phyloP scores from a whole-genome alignment of 1,140 invertebrate genomes.

The Drosophila athabasca region DNA sequence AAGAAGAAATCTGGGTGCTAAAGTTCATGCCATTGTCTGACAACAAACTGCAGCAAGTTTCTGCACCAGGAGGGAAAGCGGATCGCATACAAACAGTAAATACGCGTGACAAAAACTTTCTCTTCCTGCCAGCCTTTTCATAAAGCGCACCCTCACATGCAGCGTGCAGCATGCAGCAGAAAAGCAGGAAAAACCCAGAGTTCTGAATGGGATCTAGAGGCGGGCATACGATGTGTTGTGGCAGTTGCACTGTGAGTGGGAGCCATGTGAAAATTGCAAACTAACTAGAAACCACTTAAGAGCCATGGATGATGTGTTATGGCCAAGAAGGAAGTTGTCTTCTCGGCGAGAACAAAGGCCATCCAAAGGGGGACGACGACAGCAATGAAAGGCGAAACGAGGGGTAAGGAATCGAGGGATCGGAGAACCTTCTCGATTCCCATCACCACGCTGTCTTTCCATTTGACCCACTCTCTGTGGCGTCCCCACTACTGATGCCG shows the following conservation, averaged over 20 bases:
- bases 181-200: conserved; percentile 7
- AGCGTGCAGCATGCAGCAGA: conserved; percentile 11
- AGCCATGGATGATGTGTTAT: conserved; percentile 63
- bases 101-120: conserved; percentile 80
- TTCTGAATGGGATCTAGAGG: neutral
- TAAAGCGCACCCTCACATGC: conserved; percentile 35
- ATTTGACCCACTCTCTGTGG: neutral
- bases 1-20: conserved; percentile 58
- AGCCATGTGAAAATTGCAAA: conserved; percentile 77
- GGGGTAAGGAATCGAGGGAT: conserved; percentile 32
- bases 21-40: conserved; percentile 70
- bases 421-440: neutral
- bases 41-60: conserved; percentile 49
- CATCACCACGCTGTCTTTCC: too few species aligned
- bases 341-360: neutral
- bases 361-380: conserved; percentile 10
- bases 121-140: conserved; percentile 70
- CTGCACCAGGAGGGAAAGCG: neutral
- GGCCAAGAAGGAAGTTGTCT: conserved; percentile 51
- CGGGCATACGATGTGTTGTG: too few species aligned
- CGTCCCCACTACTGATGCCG: too few species aligned
- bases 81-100: conserved; percentile 72
- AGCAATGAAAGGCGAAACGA: conserved; percentile 25
- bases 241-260: neutral
- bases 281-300: conserved; percentile 78